Percentiles rank a stretch among this genome's conserved stretches.
Evolutionary conservation across 2,113 vertebrate genomes (phyloP).

Genomic region (Spea multiplicata): DNA sequence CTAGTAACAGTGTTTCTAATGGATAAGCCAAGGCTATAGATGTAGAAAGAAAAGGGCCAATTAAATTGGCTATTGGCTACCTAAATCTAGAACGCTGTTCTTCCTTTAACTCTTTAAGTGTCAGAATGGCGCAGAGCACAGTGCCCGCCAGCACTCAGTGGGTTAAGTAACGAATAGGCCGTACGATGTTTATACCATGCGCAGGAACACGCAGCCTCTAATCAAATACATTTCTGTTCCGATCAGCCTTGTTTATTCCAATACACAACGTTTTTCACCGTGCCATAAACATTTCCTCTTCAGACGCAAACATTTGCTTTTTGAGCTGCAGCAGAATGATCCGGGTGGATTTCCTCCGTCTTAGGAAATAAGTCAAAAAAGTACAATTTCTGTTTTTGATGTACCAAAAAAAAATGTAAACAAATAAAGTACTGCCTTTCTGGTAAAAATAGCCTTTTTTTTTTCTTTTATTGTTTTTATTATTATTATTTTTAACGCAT

Average conservation of each 20-base stretch:
- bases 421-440: neutral
- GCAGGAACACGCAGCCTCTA: neutral
- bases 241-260: conserved; percentile 34
- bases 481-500: too few species aligned
- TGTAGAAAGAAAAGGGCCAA: too few species aligned
- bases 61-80: too few species aligned
- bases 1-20: too few species aligned
- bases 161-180: conserved; percentile 5
- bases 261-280: conserved; percentile 18
- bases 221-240: conserved; percentile 18
- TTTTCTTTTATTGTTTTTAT: too few species aligned
- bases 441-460: neutral
- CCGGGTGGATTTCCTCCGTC: conserved; percentile 26
- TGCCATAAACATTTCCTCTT: conserved; percentile 26
- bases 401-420: too few species aligned
- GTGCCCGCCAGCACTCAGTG: neutral
- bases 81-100: too few species aligned
- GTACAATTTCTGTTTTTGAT: neutral
- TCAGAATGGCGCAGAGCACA: neutral
- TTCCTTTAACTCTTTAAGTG: too few species aligned
- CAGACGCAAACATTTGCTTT: conserved; percentile 30
- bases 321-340: conserved; percentile 7
- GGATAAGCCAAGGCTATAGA: too few species aligned
- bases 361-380: conserved; percentile 11
- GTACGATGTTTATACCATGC: conserved; percentile 11